Evolutionary conservation across 2,888 invertebrate species (phyloP), one percentile per base, ranked within the genome.

Genomic region (Agonopterix alstromeriana): DNA sequence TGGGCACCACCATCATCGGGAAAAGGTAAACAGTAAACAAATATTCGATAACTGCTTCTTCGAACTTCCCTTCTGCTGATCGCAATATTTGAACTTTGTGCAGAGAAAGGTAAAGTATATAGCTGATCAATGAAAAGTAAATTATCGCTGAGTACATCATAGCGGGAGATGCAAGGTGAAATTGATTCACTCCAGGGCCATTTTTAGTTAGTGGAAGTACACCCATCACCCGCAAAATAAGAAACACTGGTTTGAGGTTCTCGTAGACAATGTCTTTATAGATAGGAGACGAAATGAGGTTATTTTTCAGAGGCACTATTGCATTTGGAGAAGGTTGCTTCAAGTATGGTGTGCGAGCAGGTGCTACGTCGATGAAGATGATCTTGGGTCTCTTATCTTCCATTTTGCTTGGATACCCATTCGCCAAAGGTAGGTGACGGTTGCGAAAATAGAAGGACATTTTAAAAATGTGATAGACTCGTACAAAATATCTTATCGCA

Each of bases 1-100:
- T 86, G 0, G 93, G 93, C 42, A 93, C 89, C 0, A 89, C 75
- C 10, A 91, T 73, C 61, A 93, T 86, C 0, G 94, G 94, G 51
- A 94, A 83, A 52, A 94, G 82, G 66, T 94, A 94, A 0, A 94
- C 92, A n/a, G 93, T 90, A 60, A 94, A 94, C 0, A 94, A 79
- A 65, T 94, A 94, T 50, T 93, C 93, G 60, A 94, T 94, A 0
- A 94, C 94, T 0, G 93, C 93, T 72, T 94, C 94, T 60, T 94
- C 94, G 53, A 94, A 94, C 55, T 92, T 91, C 0, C 93, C 93
- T 65, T 92, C 93, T 1, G 91, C 78, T 0, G 91, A 90, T 43
- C 88, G 80, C 11, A 92, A 78, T 52, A 93, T 90, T 60, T 91
- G 89, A 1, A 93, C 91, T 54, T 91, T 91, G 60, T 92, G 84